Base-by-base conservation (phyloP, 2,797 vertebrate genomes). In the Heteromormyrus szaboi region DNA sequence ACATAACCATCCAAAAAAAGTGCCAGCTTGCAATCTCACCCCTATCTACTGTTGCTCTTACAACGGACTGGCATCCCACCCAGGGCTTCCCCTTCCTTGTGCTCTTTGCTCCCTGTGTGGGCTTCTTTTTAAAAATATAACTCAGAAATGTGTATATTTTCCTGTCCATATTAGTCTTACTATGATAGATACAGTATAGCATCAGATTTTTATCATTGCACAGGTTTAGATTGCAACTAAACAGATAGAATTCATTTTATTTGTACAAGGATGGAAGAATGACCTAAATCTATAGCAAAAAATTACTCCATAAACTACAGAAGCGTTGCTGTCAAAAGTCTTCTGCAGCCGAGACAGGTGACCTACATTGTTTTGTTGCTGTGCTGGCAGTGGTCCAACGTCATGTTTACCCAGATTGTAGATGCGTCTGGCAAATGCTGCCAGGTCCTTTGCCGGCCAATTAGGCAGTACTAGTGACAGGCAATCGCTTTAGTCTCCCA, bases 391-490 rank as follows among this genome's bases (percentile, higher is more conserved):
- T 46, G 51, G 53, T 88, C 76, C 88, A 46, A 2, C n/a, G 22
- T 37, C 53, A 53, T 53, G 41, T 84, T 84, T 54, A 88, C 81
- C 53, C 81, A 81, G 54, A 83, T 84, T 59, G 79, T 56, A 84
- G 56, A 62, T 84, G 17, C 29, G 29, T 53, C 87, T 88, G 76
- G 44, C 56, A 44, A 86, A 51, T 5, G 11, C 53, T 65, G 53
- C 53, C 76, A 62, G 54, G 25, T 88, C 54, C 88, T 83, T 59
- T 44, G 62, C 81, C 17, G 46, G 56, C 83, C 81, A 59, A 46
- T 12, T 65, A 85, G 88, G 44, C 59, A 84, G 8, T 33, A 89
- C 48, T 50, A 68, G 83, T 84, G 59, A 89, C 88, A 89, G 62
- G 81, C 56, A 50, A 85, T 68, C 84, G 46, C 56, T 59, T 48